phyloP scores from a whole-genome alignment of 2,113 vertebrate genomes.

The Ariopsis seemanni region DNA sequence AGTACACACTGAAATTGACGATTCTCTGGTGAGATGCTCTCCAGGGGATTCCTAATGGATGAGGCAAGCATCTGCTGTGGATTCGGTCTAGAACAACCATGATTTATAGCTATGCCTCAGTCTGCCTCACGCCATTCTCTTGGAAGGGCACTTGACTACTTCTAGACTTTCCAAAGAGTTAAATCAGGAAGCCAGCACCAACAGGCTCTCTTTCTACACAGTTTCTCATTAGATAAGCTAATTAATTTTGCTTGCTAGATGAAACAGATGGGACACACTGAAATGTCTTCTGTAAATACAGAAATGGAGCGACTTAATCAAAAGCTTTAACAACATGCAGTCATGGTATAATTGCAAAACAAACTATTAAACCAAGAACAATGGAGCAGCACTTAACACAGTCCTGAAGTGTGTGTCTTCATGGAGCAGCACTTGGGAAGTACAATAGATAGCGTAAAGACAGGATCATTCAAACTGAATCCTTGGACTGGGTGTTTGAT shows the following conservation, averaged over 20 bases:
- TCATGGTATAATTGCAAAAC: conserved; percentile 8
- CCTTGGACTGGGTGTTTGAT: too few relatives aligned
- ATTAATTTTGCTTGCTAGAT: conserved; percentile 11
- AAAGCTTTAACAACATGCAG: neutral
- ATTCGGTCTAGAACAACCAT: conserved; percentile 5
- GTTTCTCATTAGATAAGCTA: neutral
- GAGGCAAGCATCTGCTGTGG: neutral
- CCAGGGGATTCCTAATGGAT: conserved; percentile 46
- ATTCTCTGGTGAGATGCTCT: conserved; percentile 1
- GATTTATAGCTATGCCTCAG: conserved; percentile 5
- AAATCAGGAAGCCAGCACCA: too few relatives aligned
- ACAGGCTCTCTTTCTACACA: neutral
- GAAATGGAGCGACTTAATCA: conserved; percentile 3
- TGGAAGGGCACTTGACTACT: conserved; percentile 3
- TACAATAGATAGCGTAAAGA: neutral
- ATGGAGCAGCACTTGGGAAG: neutral
- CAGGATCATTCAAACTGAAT: neutral
- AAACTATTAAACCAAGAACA: neutral
- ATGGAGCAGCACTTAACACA: neutral
- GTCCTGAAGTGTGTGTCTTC: neutral
- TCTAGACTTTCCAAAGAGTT: neutral
- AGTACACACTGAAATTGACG: conserved; percentile 31
- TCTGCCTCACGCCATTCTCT: conserved; percentile 17
- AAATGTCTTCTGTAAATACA: conserved; percentile 10
- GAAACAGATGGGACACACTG: neutral